These are phyloP conservation scores for Cyrtodaria siliqua DNA, from an alignment of 2,888 invertebrate species.

Conservation along the genomic window DNA sequence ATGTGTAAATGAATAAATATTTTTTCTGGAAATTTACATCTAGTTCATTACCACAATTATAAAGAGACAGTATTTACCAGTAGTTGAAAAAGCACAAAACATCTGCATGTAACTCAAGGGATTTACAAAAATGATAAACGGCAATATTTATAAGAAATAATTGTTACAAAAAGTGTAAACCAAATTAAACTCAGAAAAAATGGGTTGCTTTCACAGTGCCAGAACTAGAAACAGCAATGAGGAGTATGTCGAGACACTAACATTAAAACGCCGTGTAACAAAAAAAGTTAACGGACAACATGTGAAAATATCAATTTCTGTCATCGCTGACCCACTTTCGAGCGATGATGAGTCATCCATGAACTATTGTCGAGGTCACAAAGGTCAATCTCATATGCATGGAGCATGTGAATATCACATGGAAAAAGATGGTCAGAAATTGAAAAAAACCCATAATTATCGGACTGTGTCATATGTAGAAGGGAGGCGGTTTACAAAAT, in stretches of 20 bases:
- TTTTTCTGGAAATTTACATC: too few species aligned
- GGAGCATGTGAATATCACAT: constrained; percentile 12
- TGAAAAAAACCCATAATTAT: constrained; percentile 23
- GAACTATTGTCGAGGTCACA: constrained; percentile 8
- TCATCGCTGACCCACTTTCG: constrained; percentile 52
- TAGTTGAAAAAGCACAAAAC: too few species aligned
- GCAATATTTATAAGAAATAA: too few species aligned
- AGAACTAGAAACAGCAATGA: constrained; percentile 9
- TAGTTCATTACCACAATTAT: too few species aligned
- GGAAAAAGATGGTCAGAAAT: background rate
- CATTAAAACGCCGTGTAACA: constrained; percentile 53
- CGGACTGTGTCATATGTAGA: constrained; percentile 43
- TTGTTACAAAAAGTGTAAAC: too few species aligned
- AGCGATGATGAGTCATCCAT: constrained; percentile 38
- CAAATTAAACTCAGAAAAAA: too few species aligned
- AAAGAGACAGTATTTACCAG: too few species aligned
- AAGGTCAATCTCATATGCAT: background rate
- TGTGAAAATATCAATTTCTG: constrained; percentile 56
- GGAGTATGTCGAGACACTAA: constrained; percentile 61
- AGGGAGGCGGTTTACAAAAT: constrained; percentile 46
- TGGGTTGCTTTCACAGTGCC: constrained; percentile 64
- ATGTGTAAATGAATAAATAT: too few species aligned
- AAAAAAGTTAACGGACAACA: constrained; percentile 50
- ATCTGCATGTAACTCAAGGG: too few species aligned
- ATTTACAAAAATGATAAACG: too few species aligned